phyloP scores from a whole-genome alignment of 2,888 invertebrate species.

The Polyploca ridens region DNA sequence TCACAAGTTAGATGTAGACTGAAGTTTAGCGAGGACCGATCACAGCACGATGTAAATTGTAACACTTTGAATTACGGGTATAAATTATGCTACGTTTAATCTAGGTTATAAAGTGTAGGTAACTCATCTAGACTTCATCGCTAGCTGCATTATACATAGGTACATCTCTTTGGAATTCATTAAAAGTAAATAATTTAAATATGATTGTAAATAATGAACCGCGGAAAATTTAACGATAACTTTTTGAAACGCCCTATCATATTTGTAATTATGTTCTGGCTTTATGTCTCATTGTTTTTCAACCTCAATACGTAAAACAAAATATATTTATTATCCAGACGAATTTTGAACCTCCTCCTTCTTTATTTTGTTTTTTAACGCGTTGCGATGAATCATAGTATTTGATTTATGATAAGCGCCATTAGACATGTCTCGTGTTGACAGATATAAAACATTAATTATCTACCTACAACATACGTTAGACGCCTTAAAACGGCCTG shows the following conservation, averaged over 20 bases:
- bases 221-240: background rate
- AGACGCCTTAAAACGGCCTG: conserved; percentile 43
- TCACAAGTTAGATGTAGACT: background rate
- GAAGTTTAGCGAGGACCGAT: background rate
- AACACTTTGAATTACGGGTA: background rate
- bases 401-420: conserved; percentile 49
- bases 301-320: too few species aligned
- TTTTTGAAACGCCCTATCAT: background rate
- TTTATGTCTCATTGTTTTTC: background rate
- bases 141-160: background rate
- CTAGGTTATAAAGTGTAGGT: background rate
- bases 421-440: conserved; percentile 52
- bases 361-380: conserved; percentile 12
- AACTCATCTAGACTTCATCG: background rate
- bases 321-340: too few species aligned
- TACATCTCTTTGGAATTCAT: too few species aligned
- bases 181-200: too few species aligned
- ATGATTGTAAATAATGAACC: background rate
- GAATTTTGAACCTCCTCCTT: too few species aligned
- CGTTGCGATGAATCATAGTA: conserved; percentile 39
- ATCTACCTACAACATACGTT: conserved; percentile 46
- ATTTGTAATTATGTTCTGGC: background rate
- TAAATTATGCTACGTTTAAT: background rate
- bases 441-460: conserved; percentile 60
- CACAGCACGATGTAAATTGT: background rate